Percentiles rank a stretch among this genome's conserved stretches.
Conservation (phyloP, 1,140 invertebrate genomes). For the Rhyacophila brunnea region DNA sequence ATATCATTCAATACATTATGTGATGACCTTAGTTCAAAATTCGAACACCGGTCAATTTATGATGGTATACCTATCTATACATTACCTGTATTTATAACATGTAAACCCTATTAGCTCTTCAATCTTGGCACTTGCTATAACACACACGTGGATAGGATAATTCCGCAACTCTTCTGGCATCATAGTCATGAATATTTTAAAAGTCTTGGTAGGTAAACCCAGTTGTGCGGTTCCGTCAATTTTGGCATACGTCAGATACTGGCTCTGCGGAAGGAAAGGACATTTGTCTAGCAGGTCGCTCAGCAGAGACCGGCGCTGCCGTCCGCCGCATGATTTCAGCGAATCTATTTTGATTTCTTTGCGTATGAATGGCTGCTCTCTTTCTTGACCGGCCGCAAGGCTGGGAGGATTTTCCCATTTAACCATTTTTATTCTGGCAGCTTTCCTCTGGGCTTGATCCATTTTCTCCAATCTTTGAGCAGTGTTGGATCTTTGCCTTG, state of each 20-base stretch:
- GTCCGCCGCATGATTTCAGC: slow-evolving; percentile 26
- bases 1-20: too few species aligned
- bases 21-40: too few species aligned
- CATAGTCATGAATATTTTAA: slow-evolving; percentile 87
- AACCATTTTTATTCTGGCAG: slow-evolving; percentile 73
- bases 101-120: slow-evolving; percentile 91
- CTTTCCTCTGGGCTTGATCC: slow-evolving; percentile 79
- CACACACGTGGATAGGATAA: slow-evolving; percentile 81
- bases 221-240: slow-evolving; percentile 87
- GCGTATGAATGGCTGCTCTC: slow-evolving; percentile 67
- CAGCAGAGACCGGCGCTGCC: slow-evolving; percentile 60
- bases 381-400: slow-evolving; percentile 58
- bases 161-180: slow-evolving; percentile 72
- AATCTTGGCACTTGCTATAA: slow-evolving; percentile 82
- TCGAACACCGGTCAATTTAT: too few species aligned
- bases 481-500: slow-evolving; percentile 80
- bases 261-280: slow-evolving; percentile 74
- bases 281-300: slow-evolving; percentile 73
- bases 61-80: too few species aligned
- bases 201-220: slow-evolving; percentile 73
- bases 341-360: slow-evolving; percentile 43
- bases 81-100: slow-evolving; percentile 81
- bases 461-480: slow-evolving; percentile 86
- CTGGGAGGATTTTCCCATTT: slow-evolving; percentile 70
- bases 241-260: slow-evolving; percentile 85